Base-by-base conservation (phyloP, 30 jellyfish, hydroid and myxozoan genomes). In the Mastigias papua region DNA sequence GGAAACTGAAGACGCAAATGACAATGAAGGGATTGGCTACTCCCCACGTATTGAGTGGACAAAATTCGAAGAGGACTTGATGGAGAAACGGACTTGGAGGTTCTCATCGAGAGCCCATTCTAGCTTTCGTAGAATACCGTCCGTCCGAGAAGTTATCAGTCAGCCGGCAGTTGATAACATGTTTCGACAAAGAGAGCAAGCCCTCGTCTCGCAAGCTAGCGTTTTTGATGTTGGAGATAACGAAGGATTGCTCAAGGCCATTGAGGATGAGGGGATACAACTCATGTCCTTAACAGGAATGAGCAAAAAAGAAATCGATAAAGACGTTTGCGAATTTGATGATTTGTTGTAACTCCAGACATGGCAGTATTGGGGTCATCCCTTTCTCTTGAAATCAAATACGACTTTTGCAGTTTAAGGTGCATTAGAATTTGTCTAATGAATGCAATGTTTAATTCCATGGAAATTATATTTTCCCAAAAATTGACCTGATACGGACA, bases 221-320 rank as follows among this genome's bases (percentile, higher is more conserved):
- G 89, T 78, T 15, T 78, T 78, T 62, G 89, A 78, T 61, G 89
- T 78, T 1, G 89, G 89, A 35, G 89, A 78, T 29, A 78, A 78
- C 34, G 80, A 78, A 48, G 89, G 80, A 0, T 62, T 78, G 50
- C 48, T 79, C 20, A 61, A 78, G 29, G 78, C 54, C 20, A 80
- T 34, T 8, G 66, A 78, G 30, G 89, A 78, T n/a, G 89, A 78
- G 42, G 89, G 62, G 6, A 74, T 78, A 16, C 73, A 50, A 73
- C 60, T 78, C 42, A 15, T 78, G 48, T 78, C 89, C 34, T 34
- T 78, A 51, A 78, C 89, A 25, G 89, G 89, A 32, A 78, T 78
- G 89, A 74, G 62, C 34, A 62, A 78, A 30, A 78, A 61, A 62
- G 79, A 60, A 62, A 61, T 50, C 49, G 78, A 61, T 33, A 78